Evolutionary conservation across 2,888 invertebrate species (phyloP).

Genomic region (Folsomia candida): DNA sequence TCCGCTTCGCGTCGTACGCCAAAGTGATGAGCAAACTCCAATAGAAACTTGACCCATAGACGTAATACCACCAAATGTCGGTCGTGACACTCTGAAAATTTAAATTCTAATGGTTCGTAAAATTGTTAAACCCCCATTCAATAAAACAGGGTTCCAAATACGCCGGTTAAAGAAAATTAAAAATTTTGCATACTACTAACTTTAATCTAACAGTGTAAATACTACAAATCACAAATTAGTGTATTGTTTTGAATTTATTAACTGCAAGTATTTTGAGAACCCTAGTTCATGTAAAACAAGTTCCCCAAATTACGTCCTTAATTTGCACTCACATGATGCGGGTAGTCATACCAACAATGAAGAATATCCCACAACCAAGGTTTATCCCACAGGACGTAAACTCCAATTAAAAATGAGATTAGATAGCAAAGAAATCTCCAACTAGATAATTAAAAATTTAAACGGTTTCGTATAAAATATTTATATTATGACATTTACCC

Average conservation of each 20-base stretch:
- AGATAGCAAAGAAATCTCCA: conserved; percentile 85
- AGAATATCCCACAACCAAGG: conserved; percentile 89
- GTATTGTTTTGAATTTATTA: no score
- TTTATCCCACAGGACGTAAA: conserved; percentile 81
- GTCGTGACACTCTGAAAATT: conserved; percentile 61
- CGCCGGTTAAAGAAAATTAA: no score
- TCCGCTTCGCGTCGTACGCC: conserved; percentile 87
- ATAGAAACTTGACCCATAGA: conserved; percentile 91
- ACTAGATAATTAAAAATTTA: no score
- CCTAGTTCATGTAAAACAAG: no score
- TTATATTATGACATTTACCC: no score
- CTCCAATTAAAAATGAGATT: conserved; percentile 75
- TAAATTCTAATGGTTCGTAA: background rate
- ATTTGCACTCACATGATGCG: conserved; percentile 64
- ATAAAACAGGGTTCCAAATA: no score
- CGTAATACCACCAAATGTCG: conserved; percentile 92
- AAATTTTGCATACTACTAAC: no score
- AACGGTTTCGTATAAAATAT: no score
- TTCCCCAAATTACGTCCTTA: background rate
- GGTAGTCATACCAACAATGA: conserved; percentile 76
- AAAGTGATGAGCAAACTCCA: conserved; percentile 91
- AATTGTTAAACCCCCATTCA: background rate
- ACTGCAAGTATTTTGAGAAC: no score
- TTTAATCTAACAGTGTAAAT: no score
- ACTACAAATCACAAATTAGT: no score